Evolutionary conservation across 2,888 invertebrate genomes (phyloP), one percentile per base, ranked within the genome.

Genomic region (Brenthis ino): DNA sequence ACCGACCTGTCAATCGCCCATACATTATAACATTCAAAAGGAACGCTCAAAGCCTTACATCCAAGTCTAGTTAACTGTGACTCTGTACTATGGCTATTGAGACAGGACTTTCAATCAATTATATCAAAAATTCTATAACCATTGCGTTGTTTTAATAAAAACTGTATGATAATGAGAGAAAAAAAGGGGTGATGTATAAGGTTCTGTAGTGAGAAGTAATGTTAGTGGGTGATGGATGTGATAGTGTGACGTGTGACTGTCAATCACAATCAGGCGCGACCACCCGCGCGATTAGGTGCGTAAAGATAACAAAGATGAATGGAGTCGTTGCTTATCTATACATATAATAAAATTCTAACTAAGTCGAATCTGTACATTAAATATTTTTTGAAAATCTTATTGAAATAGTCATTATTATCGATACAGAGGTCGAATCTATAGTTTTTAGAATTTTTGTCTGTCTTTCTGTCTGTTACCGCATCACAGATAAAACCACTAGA

Each of bases 211-310:
- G 69, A 68, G 70, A 70, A 71, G 53, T 72, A 54, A 73, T 72
- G 71, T 67, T 72, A 61, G 67, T 64, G 61, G 70, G 77, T 76
- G 77, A 76, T 76, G 76, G 74, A 78, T 77, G 74, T 64, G 67
- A 58, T 71, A 74, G 83, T 85, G 87, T 88, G 91, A 90, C 86
- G 87, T 81, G 82, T 75, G 79, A 82, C 88, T 91, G 91, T 92
- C 91, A 91, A 89, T 92, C 91, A 92, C 91, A 91, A 91, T 91
- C 91, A 91, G 82, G 80, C 82, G 74, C 87, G 91, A 90, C 91
- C 91, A 92, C 91, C 91, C 91, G 91, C 89, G 77, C 86, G 89
- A 90, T 91, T 89, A 90, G 85, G 82, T 82, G 80, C 80, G 79
- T 78, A 81, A 72, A 76, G 80, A 54, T 66, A 80, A 73, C 74